Evolutionary conservation across 2,113 vertebrate genomes (phyloP), one percentile per base, ranked within the genome.

Genomic region (Recurvirostra avosetta): DNA sequence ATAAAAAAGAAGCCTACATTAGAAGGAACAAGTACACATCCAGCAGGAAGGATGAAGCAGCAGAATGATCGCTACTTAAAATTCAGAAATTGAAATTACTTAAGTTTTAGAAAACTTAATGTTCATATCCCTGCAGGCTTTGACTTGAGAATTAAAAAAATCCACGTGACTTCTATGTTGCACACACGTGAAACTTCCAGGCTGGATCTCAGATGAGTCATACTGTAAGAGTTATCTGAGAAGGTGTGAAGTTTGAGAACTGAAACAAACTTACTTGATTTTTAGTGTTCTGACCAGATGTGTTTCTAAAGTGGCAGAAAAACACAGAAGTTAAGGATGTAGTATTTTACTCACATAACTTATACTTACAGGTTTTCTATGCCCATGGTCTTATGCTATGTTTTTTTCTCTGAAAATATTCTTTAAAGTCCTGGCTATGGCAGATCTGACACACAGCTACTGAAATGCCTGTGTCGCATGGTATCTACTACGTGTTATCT

Each of bases 161-260:
- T 55, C 29, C 14, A 40, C 8, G 3, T 32, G 16, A 43, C 5
- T 83, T 87, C 15, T 47, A 4, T 2, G 65, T 76, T 22, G 5
- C 12, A 22, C 6, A 18, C 0, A 4, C 1, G 2, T 12, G 9
- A 53, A 21, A 43, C 4, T 23, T 56, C 9, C 3, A 70, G 22
- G 40, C 27, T 50, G 27, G 12, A 49, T 75, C 25, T 86, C 36
- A 53, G 29, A 55, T 75, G 6, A 79, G 25, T 26, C 2, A 8
- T 3, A 22, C 3, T n/a, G 3, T 12, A 76, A 38, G 30, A 61
- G 29, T 66, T 92, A 36, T 7, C 32, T 52, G 36, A 79, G 52
- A 41, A 43, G 17, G 9, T 55, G 20, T 76, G 25, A 72, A 27
- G 6, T 47, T 36, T 21, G 15, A 16, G 26, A 83, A 88, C 10